phyloP scores from a whole-genome alignment of 2,797 vertebrate genomes.

The Pachyuromys duprasi region DNA sequence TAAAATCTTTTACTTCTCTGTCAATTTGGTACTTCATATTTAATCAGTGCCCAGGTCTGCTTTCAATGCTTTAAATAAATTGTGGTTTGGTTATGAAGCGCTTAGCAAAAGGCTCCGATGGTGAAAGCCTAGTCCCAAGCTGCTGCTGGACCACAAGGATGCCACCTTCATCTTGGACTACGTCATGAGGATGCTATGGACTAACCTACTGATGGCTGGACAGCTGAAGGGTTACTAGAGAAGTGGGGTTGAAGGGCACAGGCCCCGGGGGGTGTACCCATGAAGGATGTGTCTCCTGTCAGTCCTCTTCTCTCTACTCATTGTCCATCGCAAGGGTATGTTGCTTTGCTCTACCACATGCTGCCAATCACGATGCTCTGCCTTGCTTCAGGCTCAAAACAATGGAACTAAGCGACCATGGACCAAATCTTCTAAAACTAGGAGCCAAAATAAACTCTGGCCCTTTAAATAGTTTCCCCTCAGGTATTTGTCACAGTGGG shows the following conservation, averaged over 20 bases:
- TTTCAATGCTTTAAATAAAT: not conserved
- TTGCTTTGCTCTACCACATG: not conserved
- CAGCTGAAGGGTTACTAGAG: not conserved
- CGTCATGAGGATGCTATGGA: not conserved
- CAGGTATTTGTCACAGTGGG: not conserved
- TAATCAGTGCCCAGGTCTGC: not conserved
- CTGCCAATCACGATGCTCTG: not conserved
- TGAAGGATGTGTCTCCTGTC: not conserved
- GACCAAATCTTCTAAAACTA: too few species aligned
- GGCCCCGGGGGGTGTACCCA: not conserved
- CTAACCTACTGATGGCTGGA: not conserved
- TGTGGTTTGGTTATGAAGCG: not conserved
- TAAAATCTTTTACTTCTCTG: constrained; percentile 13
- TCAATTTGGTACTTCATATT: not conserved
- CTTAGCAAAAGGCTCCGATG: not conserved
- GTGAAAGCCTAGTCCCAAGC: not conserved
- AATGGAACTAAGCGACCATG: not conserved
- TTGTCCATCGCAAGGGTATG: too few species aligned
- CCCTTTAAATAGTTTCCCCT: not conserved
- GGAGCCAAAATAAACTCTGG: not conserved
- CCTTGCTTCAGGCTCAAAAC: not conserved
- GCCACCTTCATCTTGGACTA: not conserved
- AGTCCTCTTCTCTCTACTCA: not conserved
- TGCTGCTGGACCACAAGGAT: not conserved
- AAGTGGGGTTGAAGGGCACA: not conserved